Evolutionary conservation across 2,113 vertebrate species (phyloP).

Genomic region (Ornithorhynchus anatinus): DNA sequence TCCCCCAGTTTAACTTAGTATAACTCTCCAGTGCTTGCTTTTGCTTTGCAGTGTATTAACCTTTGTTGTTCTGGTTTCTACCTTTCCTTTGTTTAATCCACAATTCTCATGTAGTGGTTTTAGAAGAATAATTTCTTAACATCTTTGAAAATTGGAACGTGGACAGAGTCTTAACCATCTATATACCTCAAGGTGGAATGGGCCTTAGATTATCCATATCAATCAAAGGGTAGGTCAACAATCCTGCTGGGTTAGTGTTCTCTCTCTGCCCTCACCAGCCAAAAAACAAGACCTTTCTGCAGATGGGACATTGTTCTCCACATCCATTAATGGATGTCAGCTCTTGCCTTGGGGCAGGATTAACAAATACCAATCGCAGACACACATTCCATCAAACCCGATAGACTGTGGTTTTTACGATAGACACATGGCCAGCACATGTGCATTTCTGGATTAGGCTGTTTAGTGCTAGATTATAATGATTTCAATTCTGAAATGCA

Average conservation of each 20-base stretch:
- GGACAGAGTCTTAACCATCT: neutral
- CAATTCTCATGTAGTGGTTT: no score
- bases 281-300: constrained; percentile 46
- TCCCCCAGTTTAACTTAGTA: no score
- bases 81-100: no score
- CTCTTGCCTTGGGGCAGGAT: constrained; percentile 2
- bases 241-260: constrained; percentile 7
- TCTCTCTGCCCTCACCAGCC: constrained; percentile 23
- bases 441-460: neutral
- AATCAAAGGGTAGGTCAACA: neutral
- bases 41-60: neutral
- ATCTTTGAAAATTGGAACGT: no score
- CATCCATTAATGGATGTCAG: constrained; percentile 44
- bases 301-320: constrained; percentile 20
- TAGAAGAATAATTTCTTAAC: no score
- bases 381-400: constrained; percentile 7
- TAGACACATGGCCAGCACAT: constrained; percentile 22
- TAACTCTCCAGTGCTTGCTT: no score
- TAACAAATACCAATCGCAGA: constrained; percentile 4
- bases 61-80: no score
- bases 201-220: neutral
- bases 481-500: no score
- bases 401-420: constrained; percentile 9
- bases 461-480: neutral
- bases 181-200: neutral